Evolutionary conservation across 1,140 invertebrate genomes (phyloP), one percentile per base, ranked within the genome.

Genomic region (Caenorhabditis tropicalis): DNA sequence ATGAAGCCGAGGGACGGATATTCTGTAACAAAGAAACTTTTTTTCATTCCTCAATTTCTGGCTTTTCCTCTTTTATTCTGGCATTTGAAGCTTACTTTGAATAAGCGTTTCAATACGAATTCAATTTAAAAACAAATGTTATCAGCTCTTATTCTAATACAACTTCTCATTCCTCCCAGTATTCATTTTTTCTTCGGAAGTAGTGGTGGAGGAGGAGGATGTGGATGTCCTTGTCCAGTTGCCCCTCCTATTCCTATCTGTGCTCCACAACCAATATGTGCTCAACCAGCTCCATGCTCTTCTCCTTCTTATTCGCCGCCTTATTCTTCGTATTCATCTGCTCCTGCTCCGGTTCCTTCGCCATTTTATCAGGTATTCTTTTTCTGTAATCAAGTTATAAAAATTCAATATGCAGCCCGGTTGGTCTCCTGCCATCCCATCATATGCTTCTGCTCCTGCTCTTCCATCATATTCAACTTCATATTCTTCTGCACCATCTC

Each of bases 241-340:
- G 43, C 56, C 16, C 56, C 82, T 19, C 82, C 82, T 12, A 27
- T 60, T n/a, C 82, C 82, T 16, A 60, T 70, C 4, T 82, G 82
- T 56, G 56, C 82, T 31, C 82, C 56, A 12, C 29, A 29, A 21
- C 36, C 82, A 1, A 82, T 60, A 2, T 82, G 82, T 82, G 82
- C 82, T 46, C 36, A 65, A 48, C 82, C 58, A n/a, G 82, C 46
- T 48, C 82, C 82, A n/a, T 82, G 82, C 24, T 60, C 79, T 24
- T 33, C 3, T 58, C 1, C 49, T 27, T 82, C 48, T 19, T 51
- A 81, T 51, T 49, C 74, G 2, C 46, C 79, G 3, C 39, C 51
- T 29, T 81, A 82, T 82, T 48, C 82, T 43, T 60, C 81, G 60
- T 43, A 43, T 46, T 36, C 39, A 46, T 51, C 60, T 46, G 36